Evolutionary conservation across 2,888 invertebrate genomes (phyloP).

Genomic region (Lamellibrachia columna): DNA sequence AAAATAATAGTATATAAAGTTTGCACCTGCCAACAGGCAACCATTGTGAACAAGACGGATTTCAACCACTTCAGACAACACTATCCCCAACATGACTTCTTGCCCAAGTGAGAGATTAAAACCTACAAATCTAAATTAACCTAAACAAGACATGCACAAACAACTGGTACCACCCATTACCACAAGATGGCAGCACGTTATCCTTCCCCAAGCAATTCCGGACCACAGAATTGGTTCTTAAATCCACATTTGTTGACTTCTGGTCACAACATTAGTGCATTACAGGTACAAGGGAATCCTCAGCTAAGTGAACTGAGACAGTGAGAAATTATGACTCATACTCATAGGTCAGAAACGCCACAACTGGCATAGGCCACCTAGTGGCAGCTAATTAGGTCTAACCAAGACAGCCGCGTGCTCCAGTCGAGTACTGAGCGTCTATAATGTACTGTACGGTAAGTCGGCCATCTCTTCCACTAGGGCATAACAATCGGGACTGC

Average conservation of each 20-base stretch:
- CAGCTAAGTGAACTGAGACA: neutral
- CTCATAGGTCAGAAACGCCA: neutral
- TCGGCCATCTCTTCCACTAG: neutral
- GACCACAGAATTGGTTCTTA: neutral
- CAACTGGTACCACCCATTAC: neutral
- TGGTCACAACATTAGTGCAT: neutral
- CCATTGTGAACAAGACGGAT: neutral
- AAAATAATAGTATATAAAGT: neutral
- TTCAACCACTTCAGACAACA: neutral
- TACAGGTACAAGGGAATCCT: neutral
- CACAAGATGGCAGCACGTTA: too few relatives aligned
- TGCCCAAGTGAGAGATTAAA: neutral
- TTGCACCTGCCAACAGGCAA: neutral
- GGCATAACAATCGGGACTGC: neutral
- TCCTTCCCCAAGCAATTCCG: neutral
- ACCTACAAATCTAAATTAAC: neutral
- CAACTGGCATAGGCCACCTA: neutral
- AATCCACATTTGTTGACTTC: neutral
- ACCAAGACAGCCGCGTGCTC: neutral
- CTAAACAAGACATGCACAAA: neutral
- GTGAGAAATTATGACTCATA: too few relatives aligned
- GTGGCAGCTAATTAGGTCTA: neutral
- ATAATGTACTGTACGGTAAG: neutral
- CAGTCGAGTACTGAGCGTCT: neutral
- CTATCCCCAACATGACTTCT: neutral